Conservation (phyloP, 2,113 vertebrate species). For the Apistogramma diplotaenia region DNA sequence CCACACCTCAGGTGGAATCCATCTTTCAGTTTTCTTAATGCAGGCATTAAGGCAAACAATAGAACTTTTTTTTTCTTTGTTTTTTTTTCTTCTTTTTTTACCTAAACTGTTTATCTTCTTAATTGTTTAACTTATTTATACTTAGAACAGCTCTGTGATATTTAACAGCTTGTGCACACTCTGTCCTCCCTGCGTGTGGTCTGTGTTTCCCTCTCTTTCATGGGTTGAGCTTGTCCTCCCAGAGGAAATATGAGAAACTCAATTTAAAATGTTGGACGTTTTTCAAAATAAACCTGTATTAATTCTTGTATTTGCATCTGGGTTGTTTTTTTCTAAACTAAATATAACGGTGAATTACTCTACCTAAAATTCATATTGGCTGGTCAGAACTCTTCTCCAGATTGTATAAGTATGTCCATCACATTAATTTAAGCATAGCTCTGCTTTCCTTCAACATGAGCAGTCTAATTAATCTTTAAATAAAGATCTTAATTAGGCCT, state of each 20-base stretch:
- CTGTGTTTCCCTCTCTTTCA: slow-evolving; percentile 75
- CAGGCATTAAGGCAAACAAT: slow-evolving; percentile 91
- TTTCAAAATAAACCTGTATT: slow-evolving; percentile 86
- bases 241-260: slow-evolving; percentile 78
- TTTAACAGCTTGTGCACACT: slow-evolving; percentile 71
- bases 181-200: slow-evolving; percentile 65
- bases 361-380: neutral
- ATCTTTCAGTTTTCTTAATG: slow-evolving; percentile 85
- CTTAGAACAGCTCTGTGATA: slow-evolving; percentile 79
- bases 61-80: slow-evolving; percentile 41
- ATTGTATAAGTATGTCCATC: neutral
- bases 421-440: neutral
- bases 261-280: slow-evolving; percentile 72
- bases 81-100: slow-evolving; percentile 27
- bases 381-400: neutral
- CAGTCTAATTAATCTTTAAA: neutral
- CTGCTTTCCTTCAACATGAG: neutral
- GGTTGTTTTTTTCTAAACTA: neutral
- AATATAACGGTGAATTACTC: neutral
- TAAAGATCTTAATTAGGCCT: neutral
- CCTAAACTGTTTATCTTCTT: slow-evolving; percentile 54
- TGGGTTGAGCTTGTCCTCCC: slow-evolving; percentile 68
- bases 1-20: neutral
- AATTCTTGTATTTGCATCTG: slow-evolving; percentile 28
- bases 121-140: slow-evolving; percentile 90